A percentile compares a stretch with the other conserved stretches of the same genome.
phyloP scores from a whole-genome alignment of 2,888 invertebrate genomes.

The Apodemia mormo region DNA sequence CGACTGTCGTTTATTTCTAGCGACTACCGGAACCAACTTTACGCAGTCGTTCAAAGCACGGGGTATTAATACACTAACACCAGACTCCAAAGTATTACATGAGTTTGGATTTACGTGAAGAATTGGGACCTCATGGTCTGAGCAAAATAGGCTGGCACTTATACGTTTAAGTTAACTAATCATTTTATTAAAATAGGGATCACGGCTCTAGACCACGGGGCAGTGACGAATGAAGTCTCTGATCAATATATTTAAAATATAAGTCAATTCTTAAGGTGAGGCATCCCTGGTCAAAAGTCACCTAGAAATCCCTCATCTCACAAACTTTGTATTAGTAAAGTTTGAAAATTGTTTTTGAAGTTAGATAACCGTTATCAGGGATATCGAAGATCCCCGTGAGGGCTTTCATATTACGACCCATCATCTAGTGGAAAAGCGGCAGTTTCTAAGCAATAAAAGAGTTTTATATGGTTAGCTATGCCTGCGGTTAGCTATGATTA shows the following conservation, averaged over 20 bases:
- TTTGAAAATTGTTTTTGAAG: conserved; percentile 9
- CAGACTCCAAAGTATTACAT: too few relatives aligned
- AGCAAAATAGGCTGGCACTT: too few relatives aligned
- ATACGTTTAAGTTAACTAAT: too few relatives aligned
- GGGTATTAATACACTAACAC: too few relatives aligned
- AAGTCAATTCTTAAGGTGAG: background rate
- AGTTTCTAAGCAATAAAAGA: background rate
- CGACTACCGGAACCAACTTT: too few relatives aligned
- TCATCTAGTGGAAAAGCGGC: background rate
- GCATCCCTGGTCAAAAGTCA: background rate
- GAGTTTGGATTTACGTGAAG: too few relatives aligned
- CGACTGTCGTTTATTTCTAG: too few relatives aligned
- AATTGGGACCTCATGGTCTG: too few relatives aligned
- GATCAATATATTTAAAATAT: background rate
- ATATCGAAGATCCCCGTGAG: background rate
- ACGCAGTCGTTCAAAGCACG: too few relatives aligned
- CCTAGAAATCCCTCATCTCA: background rate
- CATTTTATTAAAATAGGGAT: too few relatives aligned
- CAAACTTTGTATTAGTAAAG: conserved; percentile 9
- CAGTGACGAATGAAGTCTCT: too few relatives aligned
- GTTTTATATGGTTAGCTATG: background rate
- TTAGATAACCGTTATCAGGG: conserved; percentile 9
- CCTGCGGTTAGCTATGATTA: background rate
- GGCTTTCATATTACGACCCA: background rate
- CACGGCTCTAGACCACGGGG: too few relatives aligned